phyloP scores from a whole-genome alignment of 2,113 vertebrate species.

The Ctenomys sociabilis region DNA sequence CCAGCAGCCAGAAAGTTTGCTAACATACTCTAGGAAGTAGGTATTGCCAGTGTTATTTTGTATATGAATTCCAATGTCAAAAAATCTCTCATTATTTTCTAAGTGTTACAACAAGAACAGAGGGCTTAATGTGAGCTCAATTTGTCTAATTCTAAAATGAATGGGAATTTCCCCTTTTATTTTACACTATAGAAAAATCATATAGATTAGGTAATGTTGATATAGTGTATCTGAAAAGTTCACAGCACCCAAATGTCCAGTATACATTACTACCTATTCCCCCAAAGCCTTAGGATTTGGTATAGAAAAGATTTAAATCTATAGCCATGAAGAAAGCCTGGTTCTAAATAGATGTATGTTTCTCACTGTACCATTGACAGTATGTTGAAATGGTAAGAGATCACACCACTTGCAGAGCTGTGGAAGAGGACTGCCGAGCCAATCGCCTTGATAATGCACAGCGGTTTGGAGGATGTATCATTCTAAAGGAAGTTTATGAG shows the following conservation, averaged over 20 bases:
- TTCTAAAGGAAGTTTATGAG: constrained; percentile 59
- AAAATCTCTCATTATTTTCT: constrained; percentile 17
- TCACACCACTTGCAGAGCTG: constrained; percentile 8
- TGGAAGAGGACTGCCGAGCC: not conserved
- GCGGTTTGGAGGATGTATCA: constrained; percentile 51
- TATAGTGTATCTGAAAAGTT: not conserved
- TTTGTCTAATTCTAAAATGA: constrained; percentile 24
- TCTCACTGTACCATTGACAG: constrained; percentile 14
- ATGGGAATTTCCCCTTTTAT: not conserved
- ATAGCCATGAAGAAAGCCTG: not conserved
- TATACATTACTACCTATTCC: not conserved
- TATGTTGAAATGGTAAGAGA: constrained; percentile 49
- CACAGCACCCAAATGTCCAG: not conserved
- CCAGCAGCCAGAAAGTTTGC: not conserved
- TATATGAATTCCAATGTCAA: not conserved
- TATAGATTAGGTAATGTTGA: not conserved
- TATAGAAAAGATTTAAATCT: constrained; percentile 55
- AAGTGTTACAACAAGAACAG: not conserved
- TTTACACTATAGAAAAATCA: constrained; percentile 25
- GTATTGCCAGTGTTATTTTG: not conserved
- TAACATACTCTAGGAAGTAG: not conserved
- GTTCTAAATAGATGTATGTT: constrained; percentile 36
- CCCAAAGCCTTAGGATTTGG: not conserved
- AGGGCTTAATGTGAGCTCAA: not conserved
- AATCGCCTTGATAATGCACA: constrained; percentile 60